Evolutionary conservation across 2,113 vertebrate species (phyloP).

Genomic region (Pandion haliaetus): DNA sequence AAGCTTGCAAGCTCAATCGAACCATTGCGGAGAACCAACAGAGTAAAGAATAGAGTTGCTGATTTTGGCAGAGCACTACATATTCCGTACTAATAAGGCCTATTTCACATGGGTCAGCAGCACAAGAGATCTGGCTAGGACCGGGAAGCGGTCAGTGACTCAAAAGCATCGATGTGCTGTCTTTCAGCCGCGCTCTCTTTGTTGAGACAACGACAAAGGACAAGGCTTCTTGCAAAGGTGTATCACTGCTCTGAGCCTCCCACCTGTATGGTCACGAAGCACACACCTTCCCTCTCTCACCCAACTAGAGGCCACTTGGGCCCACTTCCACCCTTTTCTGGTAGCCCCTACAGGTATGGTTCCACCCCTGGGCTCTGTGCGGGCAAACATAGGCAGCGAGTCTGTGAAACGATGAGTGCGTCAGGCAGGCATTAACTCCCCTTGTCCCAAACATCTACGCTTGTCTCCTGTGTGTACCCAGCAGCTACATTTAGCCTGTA

Average conservation of each 20-base stretch:
- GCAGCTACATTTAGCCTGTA: background rate
- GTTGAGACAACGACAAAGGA: background rate
- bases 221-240: background rate
- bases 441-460: background rate
- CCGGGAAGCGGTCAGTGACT: background rate
- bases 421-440: background rate
- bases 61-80: background rate
- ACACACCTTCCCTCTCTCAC: accelerated
- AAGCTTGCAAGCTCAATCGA: background rate
- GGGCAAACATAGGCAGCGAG: accelerated
- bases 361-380: background rate
- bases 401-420: accelerated
- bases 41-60: background rate
- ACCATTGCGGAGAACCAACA: background rate
- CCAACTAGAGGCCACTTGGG: accelerated
- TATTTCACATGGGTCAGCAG: background rate
- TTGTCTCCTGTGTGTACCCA: background rate
- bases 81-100: background rate
- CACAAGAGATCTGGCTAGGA: background rate
- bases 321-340: background rate
- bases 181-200: background rate
- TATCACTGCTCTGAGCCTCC: background rate
- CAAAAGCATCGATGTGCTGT: background rate
- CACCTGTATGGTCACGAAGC: background rate
- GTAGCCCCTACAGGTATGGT: accelerated